A percentile compares a stretch with the other conserved stretches of the same genome.
Conservation (phyloP, 2,113 vertebrate genomes). For the Python bivittatus region DNA sequence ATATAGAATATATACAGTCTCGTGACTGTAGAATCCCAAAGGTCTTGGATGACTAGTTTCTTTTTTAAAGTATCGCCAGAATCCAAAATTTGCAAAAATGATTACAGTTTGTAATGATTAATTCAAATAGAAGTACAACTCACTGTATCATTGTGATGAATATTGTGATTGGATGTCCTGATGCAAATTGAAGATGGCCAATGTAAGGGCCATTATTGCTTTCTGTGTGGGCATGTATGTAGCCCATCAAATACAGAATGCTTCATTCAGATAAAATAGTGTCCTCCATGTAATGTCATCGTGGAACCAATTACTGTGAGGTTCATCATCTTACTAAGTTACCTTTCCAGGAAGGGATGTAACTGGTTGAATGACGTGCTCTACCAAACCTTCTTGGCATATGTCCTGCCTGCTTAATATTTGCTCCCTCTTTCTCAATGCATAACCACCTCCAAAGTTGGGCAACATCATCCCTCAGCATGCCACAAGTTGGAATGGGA, state of each 20-base stretch:
- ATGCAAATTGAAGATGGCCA: not conserved
- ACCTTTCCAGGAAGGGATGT: not conserved
- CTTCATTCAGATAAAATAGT: not conserved
- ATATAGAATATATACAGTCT: no score
- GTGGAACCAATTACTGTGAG: not conserved
- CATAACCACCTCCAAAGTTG: no score
- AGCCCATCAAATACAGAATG: not conserved
- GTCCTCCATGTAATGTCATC: not conserved
- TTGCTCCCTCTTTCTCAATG: no score
- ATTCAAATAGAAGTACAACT: not conserved
- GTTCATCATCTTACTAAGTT: not conserved
- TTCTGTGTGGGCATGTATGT: not conserved
- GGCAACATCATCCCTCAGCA: no score
- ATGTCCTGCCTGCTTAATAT: no score
- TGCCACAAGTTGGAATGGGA: no score
- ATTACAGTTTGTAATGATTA: not conserved
- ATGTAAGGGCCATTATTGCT: not conserved
- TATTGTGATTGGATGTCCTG: not conserved
- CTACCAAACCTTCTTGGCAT: not conserved
- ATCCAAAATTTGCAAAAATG: not conserved
- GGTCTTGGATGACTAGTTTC: no score
- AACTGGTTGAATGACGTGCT: not conserved
- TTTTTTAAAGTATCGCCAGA: no score
- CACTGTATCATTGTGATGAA: not conserved
- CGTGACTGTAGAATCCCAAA: not conserved